phyloP scores from a whole-genome alignment of 2,113 vertebrate species.

The Ibidorhyncha struthersii region DNA sequence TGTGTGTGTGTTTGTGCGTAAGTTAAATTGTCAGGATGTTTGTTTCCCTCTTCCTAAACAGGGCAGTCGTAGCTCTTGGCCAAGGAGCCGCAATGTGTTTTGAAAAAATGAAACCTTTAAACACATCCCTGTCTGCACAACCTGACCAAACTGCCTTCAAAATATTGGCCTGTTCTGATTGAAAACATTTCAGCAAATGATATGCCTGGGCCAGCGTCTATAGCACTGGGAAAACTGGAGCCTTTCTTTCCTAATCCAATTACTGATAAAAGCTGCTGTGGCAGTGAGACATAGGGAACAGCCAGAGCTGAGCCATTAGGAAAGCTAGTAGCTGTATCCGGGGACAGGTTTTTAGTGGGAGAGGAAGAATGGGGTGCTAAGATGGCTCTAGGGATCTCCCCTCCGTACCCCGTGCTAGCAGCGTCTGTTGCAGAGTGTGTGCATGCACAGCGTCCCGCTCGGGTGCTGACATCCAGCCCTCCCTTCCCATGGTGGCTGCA shows the following conservation, averaged over 20 bases:
- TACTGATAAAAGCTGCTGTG: not conserved
- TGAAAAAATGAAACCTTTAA: not conserved
- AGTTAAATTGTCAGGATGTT: not conserved
- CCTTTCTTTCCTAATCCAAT: not conserved
- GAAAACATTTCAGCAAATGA: not conserved
- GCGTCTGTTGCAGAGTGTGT: not conserved
- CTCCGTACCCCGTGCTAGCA: rapidly evolving
- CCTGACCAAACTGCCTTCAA: not conserved
- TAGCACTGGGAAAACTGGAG: not conserved
- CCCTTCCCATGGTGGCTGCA: not conserved
- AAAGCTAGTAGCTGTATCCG: not conserved
- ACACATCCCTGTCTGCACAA: not conserved
- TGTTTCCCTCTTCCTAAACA: not conserved
- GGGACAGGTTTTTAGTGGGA: not conserved
- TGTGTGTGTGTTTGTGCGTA: not conserved
- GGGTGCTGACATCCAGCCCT: not conserved
- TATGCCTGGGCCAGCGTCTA: not conserved
- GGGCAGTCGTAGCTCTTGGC: not conserved
- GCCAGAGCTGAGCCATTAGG: not conserved
- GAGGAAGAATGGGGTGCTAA: constrained; percentile 1
- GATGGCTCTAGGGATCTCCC: not conserved
- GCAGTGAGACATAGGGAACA: not conserved
- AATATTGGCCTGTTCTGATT: not conserved
- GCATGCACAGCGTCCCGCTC: rapidly evolving
- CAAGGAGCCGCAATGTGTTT: not conserved